phyloP scores from a whole-genome alignment of 1,140 invertebrate genomes.

The Drosophila arawakana region DNA sequence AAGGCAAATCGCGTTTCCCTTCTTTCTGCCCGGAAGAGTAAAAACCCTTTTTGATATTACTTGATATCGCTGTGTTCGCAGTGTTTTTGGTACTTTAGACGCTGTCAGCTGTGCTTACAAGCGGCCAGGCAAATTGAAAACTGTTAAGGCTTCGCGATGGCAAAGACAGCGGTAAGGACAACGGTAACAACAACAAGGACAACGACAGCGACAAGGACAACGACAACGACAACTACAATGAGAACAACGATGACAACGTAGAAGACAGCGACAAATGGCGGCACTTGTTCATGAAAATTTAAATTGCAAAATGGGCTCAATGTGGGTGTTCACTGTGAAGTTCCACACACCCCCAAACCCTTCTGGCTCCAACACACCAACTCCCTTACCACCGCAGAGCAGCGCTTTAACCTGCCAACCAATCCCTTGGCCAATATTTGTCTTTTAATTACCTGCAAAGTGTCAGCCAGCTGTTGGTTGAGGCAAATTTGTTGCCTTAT shows the following conservation, averaged over 20 bases:
- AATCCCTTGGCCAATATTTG: conserved; percentile 70
- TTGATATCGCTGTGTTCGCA: conserved; percentile 32
- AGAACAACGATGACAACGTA: conserved; percentile 39
- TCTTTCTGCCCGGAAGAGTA: neutral
- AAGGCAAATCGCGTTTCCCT: conserved; percentile 54
- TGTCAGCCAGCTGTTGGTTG: conserved; percentile 56
- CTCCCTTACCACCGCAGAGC: neutral
- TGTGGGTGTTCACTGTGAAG: conserved; percentile 50
- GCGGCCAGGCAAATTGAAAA: conserved; percentile 75
- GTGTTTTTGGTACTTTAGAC: conserved; percentile 41
- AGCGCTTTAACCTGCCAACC: neutral
- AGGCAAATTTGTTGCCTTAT: conserved; percentile 60
- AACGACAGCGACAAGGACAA: conserved; percentile 28
- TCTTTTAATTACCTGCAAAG: conserved; percentile 79
- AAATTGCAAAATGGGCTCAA: conserved; percentile 78
- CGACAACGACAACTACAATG: conserved; percentile 39
- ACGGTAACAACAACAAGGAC: conserved; percentile 10
- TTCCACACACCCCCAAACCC: neutral
- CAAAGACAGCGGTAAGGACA: conserved; percentile 24
- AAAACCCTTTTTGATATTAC: conserved; percentile 37
- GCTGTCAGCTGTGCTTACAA: conserved; percentile 78
- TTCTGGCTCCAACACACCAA: neutral
- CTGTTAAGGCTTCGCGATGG: conserved; percentile 54
- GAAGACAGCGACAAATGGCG: conserved; percentile 73
- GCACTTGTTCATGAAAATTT: conserved; percentile 80